Base-by-base conservation (phyloP, 2,888 invertebrate species). In the Catotricha subobsoleta region DNA sequence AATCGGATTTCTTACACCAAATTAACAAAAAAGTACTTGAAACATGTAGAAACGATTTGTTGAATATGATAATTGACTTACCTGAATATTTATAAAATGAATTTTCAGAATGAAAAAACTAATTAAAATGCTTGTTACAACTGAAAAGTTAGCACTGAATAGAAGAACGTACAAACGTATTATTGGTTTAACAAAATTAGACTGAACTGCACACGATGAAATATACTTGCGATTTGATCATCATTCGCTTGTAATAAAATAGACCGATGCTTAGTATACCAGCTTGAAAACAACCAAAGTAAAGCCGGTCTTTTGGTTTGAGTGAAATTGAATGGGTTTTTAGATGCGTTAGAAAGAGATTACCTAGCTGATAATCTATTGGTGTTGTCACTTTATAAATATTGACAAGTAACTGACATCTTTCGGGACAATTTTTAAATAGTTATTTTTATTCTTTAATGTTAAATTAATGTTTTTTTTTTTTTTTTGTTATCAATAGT, bases 11-110 rank as follows among this genome's bases (percentile, higher is more conserved):
- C n/a, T n/a, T n/a, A n/a, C n/a, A n/a, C n/a, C n/a, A n/a, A n/a
- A n/a, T n/a, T n/a, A n/a, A n/a, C n/a, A 39, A 39, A 39, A 39
- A 39, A 30, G 39, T 39, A 19, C 39, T 39, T 20, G 20, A 39
- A 39, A 30, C 8, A 31, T 39, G 30, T 30, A 31, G 13, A 30
- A 30, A 39, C 30, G 30, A 21, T 19, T 39, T 39, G 39, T 39
- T 30, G 39, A 39, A 39, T 20, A 15, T 19, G 39, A 39, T 15
- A 39, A 28, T 30, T 39, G 19, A 39, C 39, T 39, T 18, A 39
- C 39, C 39, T 30, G 39, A 39, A 31, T 16, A 39, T 30, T 30
- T 30, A 28, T 30, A 30, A 29, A 20, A 16, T 30, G 39, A 39
- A 30, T 19, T 39, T 30, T 28, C 16, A 39, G 30, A 39, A 29